phyloP scores from a whole-genome alignment of 1,140 invertebrate species.

The Neuroterus valhalla region DNA sequence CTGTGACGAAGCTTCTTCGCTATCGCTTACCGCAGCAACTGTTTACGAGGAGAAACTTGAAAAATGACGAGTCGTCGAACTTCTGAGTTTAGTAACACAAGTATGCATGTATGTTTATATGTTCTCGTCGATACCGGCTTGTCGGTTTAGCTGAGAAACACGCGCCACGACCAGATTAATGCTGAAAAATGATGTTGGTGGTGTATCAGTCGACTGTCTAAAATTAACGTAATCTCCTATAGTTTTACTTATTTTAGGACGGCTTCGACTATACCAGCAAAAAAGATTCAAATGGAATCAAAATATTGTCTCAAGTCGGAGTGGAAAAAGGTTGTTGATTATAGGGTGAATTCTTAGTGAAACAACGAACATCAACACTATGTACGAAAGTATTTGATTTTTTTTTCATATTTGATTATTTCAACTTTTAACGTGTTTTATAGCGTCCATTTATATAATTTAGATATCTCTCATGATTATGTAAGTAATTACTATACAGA shows the following conservation, averaged over 20 bases:
- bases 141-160: conserved; percentile 18
- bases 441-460: too few species aligned
- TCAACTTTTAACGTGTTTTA: too few species aligned
- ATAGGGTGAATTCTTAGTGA: too few species aligned
- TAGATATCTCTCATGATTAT: too few species aligned
- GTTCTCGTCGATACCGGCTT: conserved; percentile 12
- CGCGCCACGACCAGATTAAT: conserved; percentile 5
- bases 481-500: too few species aligned
- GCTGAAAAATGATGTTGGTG: background rate
- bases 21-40: conserved; percentile 20
- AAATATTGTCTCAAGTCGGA: too few species aligned
- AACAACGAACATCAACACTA: too few species aligned
- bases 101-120: conserved; percentile 21
- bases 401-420: too few species aligned
- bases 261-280: background rate
- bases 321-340: too few species aligned
- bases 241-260: background rate
- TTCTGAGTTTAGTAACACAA: background rate
- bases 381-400: too few species aligned
- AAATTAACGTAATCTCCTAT: conserved; percentile 8
- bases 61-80: conserved; percentile 29
- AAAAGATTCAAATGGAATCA: too few species aligned
- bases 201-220: background rate
- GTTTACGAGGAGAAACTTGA: conserved; percentile 1
- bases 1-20: conserved; percentile 37